Percentiles rank a stretch among this genome's conserved stretches.
These are phyloP conservation scores for Dendrolimus pini DNA, from an alignment of 2,888 invertebrate species.

Conservation along the genomic window DNA sequence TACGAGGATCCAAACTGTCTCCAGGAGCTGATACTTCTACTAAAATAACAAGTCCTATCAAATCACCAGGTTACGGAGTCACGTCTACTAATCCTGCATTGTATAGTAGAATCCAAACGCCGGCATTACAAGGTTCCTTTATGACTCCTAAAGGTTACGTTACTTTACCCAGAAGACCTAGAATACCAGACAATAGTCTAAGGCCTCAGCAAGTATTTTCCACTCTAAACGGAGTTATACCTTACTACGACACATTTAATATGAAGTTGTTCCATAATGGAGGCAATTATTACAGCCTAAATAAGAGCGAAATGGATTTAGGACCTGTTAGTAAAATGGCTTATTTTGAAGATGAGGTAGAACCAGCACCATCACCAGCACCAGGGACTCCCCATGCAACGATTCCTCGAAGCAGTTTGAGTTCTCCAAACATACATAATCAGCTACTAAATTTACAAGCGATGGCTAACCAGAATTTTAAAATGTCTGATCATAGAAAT, in stretches of 20 bases:
- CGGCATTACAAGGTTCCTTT: constrained; percentile 77
- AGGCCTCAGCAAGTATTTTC: constrained; percentile 52
- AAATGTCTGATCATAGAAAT: constrained; percentile 48
- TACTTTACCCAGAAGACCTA: constrained; percentile 89
- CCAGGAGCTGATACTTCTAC: constrained; percentile 58
- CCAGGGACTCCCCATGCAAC: constrained; percentile 69
- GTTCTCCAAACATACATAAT: constrained; percentile 73
- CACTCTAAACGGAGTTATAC: constrained; percentile 66
- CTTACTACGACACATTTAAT: constrained; percentile 87
- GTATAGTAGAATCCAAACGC: constrained; percentile 76
- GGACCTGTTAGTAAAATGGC: constrained; percentile 73
- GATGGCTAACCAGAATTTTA: constrained; percentile 38
- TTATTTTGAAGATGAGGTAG: constrained; percentile 64
- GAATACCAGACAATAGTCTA: constrained; percentile 77
- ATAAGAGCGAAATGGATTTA: constrained; percentile 80
- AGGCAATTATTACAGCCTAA: constrained; percentile 84
- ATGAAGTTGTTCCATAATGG: constrained; percentile 90
- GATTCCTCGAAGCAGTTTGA: constrained; percentile 63
- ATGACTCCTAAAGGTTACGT: constrained; percentile 85
- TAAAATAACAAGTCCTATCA: constrained; percentile 45
- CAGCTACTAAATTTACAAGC: constrained; percentile 62
- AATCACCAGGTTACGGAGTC: constrained; percentile 56
- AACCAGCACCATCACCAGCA: constrained; percentile 69
- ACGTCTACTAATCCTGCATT: constrained; percentile 40
- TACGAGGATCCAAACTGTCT: constrained; percentile 66